Percentiles rank a stretch among this genome's conserved stretches.
phyloP scores from a whole-genome alignment of 2,797 vertebrate genomes.

The Notolepis coatsorum region DNA sequence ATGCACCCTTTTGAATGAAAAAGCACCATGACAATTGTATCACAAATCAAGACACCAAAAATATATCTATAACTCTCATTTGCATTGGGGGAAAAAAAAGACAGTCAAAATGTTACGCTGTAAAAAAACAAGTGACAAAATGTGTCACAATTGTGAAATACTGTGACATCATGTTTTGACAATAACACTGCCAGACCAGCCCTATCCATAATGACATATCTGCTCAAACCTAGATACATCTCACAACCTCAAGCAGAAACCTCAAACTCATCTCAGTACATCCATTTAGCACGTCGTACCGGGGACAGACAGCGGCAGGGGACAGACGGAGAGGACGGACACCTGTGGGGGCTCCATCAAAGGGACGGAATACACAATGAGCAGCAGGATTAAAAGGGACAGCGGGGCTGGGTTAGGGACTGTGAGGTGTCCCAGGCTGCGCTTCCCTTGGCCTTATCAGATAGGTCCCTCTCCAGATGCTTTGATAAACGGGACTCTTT shows the following conservation, averaged over 20 bases:
- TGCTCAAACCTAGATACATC: too few species aligned
- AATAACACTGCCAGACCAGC: too few species aligned
- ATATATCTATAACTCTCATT: too few species aligned
- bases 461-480: slow-evolving; percentile 77
- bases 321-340: slow-evolving; percentile 47
- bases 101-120: too few species aligned
- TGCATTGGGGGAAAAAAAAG: too few species aligned
- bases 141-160: too few species aligned
- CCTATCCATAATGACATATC: too few species aligned
- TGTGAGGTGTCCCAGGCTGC: slow-evolving; percentile 70
- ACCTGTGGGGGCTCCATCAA: slow-evolving; percentile 73
- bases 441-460: slow-evolving; percentile 69
- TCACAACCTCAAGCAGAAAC: background rate
- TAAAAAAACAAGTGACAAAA: too few species aligned
- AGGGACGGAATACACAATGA: slow-evolving; percentile 75
- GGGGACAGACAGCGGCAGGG: slow-evolving; percentile 1
- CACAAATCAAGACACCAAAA: too few species aligned
- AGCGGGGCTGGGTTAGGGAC: slow-evolving; percentile 54
- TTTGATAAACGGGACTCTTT: slow-evolving; percentile 79
- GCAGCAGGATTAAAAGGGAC: slow-evolving; percentile 75
- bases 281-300: background rate
- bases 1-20: too few species aligned
- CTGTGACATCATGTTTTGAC: too few species aligned
- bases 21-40: too few species aligned
- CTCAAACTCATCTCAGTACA: background rate